Evolutionary conservation across 2,797 vertebrate species (phyloP), one percentile per base, ranked within the genome.

Genomic region (Centropyge bicolor): DNA sequence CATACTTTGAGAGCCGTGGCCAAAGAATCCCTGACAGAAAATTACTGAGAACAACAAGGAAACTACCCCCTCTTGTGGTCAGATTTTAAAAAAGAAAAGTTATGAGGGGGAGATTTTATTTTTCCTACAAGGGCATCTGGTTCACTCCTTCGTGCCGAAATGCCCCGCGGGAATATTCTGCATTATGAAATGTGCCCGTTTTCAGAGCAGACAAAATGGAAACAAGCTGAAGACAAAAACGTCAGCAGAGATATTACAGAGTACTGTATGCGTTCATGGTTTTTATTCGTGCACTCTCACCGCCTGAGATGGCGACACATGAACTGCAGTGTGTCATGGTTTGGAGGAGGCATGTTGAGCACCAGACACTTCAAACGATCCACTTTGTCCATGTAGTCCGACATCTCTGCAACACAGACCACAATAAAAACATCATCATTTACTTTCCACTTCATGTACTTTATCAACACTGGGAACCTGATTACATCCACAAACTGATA

Each of bases 261-360:
- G 16, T 19, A 1, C n/a, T 2, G 20, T 19, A 1, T 16, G 17
- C 20, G 27, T 31, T 31, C 4, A 31, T 31, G 17, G 60, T 64
- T 79, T 48, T 75, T 6, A 16, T 24, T 27, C 8, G 57, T 14
- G 3, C 24, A 57, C 27, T 78, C 91, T 91, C 88, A 97, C 97
- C 96, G 96, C 94, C 88, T 95, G 68, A 98, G 95, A 81, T 98
- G 97, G n/a, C 85, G 93, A 80, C 96, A 94, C 73, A 97, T 95
- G 89, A 96, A 96, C 82, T 78, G 89, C 86, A 98, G 93, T 1
- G 97, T 97, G 91, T 97, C 91, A 0, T 91, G 94, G 93, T 98
- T 97, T 2, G 95, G 82, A 6, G 94, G 93, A 13, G 97, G 96
- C 92, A 98, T 94, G 71, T 82, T 95, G 24, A 91, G 89, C 76